These are phyloP conservation scores for Hofmannophila pseudospretella DNA, from an alignment of 2,888 invertebrate genomes.

Conservation along the genomic window DNA sequence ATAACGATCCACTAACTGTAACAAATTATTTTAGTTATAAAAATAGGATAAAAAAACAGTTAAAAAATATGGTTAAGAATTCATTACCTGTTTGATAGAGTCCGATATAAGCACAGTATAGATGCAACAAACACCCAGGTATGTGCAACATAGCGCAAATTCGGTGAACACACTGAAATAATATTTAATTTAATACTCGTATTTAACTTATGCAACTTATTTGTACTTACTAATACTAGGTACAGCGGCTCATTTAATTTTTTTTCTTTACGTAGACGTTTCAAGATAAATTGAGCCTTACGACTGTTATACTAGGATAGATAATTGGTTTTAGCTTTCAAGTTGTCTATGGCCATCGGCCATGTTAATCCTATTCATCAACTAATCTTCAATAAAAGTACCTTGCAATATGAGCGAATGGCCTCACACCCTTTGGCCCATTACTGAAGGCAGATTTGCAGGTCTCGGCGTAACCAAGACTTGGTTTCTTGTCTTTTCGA, in stretches of 20 bases:
- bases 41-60: background rate
- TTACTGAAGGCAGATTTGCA: constrained; percentile 78
- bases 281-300: no score
- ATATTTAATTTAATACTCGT: no score
- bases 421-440: constrained; percentile 72
- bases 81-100: constrained; percentile 82
- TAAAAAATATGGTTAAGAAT: no score
- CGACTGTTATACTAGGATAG: no score
- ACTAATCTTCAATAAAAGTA: no score
- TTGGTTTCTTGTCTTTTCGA: constrained; percentile 63
- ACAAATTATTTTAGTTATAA: constrained; percentile 17
- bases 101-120: constrained; percentile 87
- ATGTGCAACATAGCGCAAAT: constrained; percentile 80
- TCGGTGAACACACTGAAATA: constrained; percentile 76
- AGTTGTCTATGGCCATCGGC: no score
- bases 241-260: no score
- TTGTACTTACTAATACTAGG: no score
- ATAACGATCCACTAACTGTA: constrained; percentile 63
- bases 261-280: no score
- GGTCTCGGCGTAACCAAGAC: constrained; percentile 80
- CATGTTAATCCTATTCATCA: no score
- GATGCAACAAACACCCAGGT: constrained; percentile 84
- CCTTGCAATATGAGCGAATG: constrained; percentile 71
- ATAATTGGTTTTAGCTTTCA: no score
- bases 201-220: no score